phyloP scores from a whole-genome alignment of 1,140 invertebrate genomes.

The Dendrolimus kikuchii region DNA sequence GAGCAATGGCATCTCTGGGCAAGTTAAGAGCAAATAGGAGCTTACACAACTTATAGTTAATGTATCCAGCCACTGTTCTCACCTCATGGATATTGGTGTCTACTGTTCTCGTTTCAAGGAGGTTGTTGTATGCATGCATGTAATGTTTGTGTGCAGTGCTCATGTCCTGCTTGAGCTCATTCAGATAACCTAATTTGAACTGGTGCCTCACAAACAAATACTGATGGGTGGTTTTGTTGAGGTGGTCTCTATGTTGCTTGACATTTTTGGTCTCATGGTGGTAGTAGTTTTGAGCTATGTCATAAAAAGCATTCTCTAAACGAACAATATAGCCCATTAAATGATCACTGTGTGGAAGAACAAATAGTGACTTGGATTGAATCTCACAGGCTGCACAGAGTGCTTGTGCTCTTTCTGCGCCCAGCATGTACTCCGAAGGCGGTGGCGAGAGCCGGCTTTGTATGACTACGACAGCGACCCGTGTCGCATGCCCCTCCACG shows the following conservation, averaged over 20 bases:
- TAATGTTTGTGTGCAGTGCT: slow-evolving; percentile 95
- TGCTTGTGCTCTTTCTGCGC: slow-evolving; percentile 89
- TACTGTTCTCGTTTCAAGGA: slow-evolving; percentile 89
- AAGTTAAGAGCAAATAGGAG: slow-evolving; percentile 90
- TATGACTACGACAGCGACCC: slow-evolving; percentile 90
- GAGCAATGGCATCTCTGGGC: slow-evolving; percentile 93
- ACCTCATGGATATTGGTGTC: slow-evolving; percentile 95
- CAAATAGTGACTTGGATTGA: slow-evolving; percentile 92
- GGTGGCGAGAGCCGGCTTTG: slow-evolving; percentile 87
- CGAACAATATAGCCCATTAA: slow-evolving; percentile 82
- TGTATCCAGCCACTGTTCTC: slow-evolving; percentile 93
- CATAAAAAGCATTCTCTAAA: slow-evolving; percentile 94
- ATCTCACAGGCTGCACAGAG: slow-evolving; percentile 94
- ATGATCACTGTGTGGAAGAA: slow-evolving; percentile 92
- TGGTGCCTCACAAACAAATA: slow-evolving; percentile 95
- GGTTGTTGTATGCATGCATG: slow-evolving; percentile 91
- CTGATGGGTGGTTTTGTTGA: slow-evolving; percentile 94
- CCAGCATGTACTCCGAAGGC: slow-evolving; percentile 87
- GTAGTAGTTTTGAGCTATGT: slow-evolving; percentile 94
- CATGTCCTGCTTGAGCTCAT: slow-evolving; percentile 93
- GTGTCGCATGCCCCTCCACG: slow-evolving; percentile 85
- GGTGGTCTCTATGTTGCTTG: slow-evolving; percentile 90
- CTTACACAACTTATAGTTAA: slow-evolving; percentile 96
- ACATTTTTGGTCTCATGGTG: slow-evolving; percentile 89
- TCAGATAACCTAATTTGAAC: slow-evolving; percentile 97